Conservation (phyloP, 2,888 invertebrate species). For the Odontocolon sp. region DNA sequence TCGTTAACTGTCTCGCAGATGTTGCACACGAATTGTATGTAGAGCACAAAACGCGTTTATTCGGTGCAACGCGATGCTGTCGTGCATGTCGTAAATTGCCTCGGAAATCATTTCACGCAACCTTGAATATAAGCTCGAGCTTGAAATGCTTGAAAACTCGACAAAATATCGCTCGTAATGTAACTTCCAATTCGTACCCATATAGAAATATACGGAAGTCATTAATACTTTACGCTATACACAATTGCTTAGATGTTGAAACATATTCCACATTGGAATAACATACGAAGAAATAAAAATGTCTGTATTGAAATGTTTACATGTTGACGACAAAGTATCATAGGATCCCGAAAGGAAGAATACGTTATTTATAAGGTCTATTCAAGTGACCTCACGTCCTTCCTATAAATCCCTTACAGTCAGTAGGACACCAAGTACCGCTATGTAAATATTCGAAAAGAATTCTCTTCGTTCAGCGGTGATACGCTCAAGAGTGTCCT, state of each 20-base stretch:
- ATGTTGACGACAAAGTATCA: background rate
- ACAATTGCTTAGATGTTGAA: too few relatives aligned
- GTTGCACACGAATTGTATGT: conserved; percentile 26
- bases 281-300: background rate
- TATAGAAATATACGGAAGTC: too few relatives aligned
- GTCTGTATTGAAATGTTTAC: background rate
- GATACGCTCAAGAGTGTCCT: background rate
- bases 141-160: too few relatives aligned
- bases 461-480: background rate
- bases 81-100: background rate
- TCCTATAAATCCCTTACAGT: conserved; percentile 19
- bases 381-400: background rate
- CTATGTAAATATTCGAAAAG: conserved; percentile 28
- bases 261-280: too few relatives aligned
- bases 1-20: conserved; percentile 30
- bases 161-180: conserved; percentile 1
- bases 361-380: background rate
- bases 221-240: too few relatives aligned
- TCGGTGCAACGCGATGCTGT: conserved; percentile 23
- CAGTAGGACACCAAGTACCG: background rate
- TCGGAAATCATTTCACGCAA: conserved; percentile 5
- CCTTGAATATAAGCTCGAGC: too few relatives aligned
- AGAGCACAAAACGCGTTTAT: conserved; percentile 18
- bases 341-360: background rate
- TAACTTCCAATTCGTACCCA: background rate